Evolutionary conservation across 2,888 invertebrate genomes (phyloP).

Genomic region (Dendrolimus houi): DNA sequence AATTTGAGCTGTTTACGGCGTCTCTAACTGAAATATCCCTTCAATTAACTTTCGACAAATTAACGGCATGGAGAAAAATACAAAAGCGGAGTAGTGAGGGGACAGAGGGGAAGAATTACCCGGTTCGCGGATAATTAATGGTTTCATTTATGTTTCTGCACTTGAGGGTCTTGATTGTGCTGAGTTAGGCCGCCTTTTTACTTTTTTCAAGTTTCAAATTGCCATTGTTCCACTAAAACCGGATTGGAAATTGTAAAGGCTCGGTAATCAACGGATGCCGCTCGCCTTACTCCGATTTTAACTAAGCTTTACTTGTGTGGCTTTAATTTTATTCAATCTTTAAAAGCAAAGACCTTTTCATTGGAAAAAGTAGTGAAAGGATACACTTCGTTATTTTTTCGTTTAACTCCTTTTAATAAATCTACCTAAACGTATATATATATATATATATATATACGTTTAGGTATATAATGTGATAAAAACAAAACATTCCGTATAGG

Average conservation of each 20-base stretch:
- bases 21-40: conserved; percentile 46
- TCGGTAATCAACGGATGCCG: conserved; percentile 29
- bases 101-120: conserved; percentile 53
- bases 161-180: conserved; percentile 70
- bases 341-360: background rate
- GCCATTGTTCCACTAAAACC: conserved; percentile 56
- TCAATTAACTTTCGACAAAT: conserved; percentile 65
- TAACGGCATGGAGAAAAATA: conserved; percentile 56
- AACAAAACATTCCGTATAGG: too few relatives aligned
- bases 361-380: too few relatives aligned
- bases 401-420: too few relatives aligned
- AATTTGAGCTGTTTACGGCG: conserved; percentile 44
- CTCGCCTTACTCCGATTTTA: conserved; percentile 9
- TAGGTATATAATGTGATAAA: too few relatives aligned
- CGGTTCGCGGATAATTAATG: conserved; percentile 72
- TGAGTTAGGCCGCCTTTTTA: conserved; percentile 55
- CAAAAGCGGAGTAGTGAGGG: conserved; percentile 36
- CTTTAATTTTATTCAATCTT: background rate
- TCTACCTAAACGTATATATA: too few relatives aligned
- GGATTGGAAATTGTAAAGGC: conserved; percentile 54
- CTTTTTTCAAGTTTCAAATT: conserved; percentile 57
- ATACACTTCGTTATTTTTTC: too few relatives aligned
- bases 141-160: conserved; percentile 75
- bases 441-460: too few relatives aligned
- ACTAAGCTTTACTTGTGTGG: background rate